Base-by-base conservation (phyloP, 2,888 invertebrate species). In the Leucoptera coffeella region DNA sequence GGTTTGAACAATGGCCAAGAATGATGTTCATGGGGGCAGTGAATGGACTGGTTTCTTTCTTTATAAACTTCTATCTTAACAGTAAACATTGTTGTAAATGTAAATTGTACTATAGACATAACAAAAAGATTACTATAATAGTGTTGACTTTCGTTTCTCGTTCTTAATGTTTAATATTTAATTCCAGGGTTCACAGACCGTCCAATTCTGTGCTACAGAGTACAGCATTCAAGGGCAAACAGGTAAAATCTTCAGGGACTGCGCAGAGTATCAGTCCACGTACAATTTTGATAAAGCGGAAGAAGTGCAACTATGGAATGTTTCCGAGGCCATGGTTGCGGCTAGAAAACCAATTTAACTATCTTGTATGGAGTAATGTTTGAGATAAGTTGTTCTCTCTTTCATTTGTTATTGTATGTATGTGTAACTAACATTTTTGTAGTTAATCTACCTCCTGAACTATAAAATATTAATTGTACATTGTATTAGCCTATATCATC, bases 211-310 rank as follows among this genome's bases (percentile, higher is more conserved):
- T 47, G 85, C 87, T 1, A 78, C 84, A 1, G 82, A 84, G 32
- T 55, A 58, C 43, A 48, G 42, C 31, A 44, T 71, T 29, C 69
- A 71, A 29, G 74, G 78, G 1, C 77, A 80, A 40, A 78, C 78
- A 11, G 90, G 91, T 7, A 69, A 73, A 35, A 75, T 88, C 42
- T 91, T 88, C 51, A 74, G 82, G 23, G 81, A 89, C 49, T 87
- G 88, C 42, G 64, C 60, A 13, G 73, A 74, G 28, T 82, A 76
- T 46, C 59, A 59, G 26, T 77, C 82, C 1, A 78, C 73, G 32
- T 65, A 77, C 25, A 56, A 73, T 12, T 74, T 83, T 38, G 75
- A 80, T 30, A 73, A 78, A 28, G 75, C 77, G 3, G 58, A 76
- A 8, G 80, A 83, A 27, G 50, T 48, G 12, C 74, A 77, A 35